phyloP scores from a whole-genome alignment of 2,888 invertebrate species.

The Acronicta leporina region DNA sequence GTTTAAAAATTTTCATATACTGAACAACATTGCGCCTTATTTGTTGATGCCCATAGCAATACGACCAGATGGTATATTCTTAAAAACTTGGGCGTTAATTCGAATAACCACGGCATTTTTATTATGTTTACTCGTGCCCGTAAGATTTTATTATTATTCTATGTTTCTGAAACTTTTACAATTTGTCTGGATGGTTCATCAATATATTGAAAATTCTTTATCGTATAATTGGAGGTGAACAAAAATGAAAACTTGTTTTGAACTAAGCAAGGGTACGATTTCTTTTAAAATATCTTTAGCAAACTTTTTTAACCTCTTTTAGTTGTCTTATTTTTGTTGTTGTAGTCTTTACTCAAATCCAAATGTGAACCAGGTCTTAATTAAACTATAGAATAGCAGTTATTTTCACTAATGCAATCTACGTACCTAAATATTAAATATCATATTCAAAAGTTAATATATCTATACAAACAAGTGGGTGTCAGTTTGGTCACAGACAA shows the following conservation, averaged over 20 bases:
- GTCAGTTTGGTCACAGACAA: slow-evolving; percentile 27
- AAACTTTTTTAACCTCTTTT: too few relatives aligned
- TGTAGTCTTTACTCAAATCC: too few relatives aligned
- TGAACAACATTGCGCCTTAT: slow-evolving; percentile 75
- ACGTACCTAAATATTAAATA: too few relatives aligned
- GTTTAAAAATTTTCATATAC: slow-evolving; percentile 70
- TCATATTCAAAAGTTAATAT: not conserved
- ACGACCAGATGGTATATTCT: slow-evolving; percentile 79
- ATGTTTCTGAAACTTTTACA: slow-evolving; percentile 13
- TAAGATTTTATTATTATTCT: slow-evolving; percentile 57
- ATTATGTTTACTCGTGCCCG: slow-evolving; percentile 78
- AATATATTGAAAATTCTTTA: slow-evolving; percentile 16
- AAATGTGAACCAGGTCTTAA: too few relatives aligned
- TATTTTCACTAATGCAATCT: too few relatives aligned
- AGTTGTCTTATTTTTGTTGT: too few relatives aligned
- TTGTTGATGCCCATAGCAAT: slow-evolving; percentile 77
- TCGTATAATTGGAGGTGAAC: not conserved
- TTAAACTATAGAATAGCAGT: too few relatives aligned
- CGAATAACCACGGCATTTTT: slow-evolving; percentile 73
- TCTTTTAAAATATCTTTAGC: too few relatives aligned
- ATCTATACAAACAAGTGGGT: slow-evolving; percentile 17
- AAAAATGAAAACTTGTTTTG: slow-evolving; percentile 8
- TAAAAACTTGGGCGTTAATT: slow-evolving; percentile 77
- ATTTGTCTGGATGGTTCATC: slow-evolving; percentile 25
- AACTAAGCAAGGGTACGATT: not conserved